These are phyloP conservation scores for Drosophila kepulauana DNA, from an alignment of 1,140 invertebrate genomes.

Conservation along the genomic window DNA sequence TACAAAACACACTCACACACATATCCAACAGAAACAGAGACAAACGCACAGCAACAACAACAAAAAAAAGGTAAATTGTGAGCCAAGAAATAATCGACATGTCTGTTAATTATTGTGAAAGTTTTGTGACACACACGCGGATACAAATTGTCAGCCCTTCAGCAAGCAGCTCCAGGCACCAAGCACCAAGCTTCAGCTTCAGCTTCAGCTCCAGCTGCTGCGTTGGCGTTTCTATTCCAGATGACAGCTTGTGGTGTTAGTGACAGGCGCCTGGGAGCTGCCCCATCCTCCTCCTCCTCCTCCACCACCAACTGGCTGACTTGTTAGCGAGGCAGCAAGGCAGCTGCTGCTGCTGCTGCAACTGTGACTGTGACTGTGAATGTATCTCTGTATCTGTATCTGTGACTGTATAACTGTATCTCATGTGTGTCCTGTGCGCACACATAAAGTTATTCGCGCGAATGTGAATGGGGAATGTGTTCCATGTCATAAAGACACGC, in stretches of 20 bases:
- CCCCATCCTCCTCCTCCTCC: background rate
- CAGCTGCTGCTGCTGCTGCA: slow-evolving; percentile 22
- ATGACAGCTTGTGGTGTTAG: slow-evolving; percentile 70
- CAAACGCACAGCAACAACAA: background rate
- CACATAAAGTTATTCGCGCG: slow-evolving; percentile 55
- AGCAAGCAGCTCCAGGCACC: slow-evolving; percentile 16
- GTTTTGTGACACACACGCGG: slow-evolving; percentile 59
- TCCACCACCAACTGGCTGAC: slow-evolving; percentile 36
- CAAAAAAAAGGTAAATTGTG: slow-evolving; percentile 75
- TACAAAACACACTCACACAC: background rate
- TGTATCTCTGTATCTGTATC: slow-evolving; percentile 38
- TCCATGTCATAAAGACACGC: slow-evolving; percentile 79
- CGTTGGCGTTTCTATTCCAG: slow-evolving; percentile 57
- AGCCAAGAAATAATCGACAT: slow-evolving; percentile 80
- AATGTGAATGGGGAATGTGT: slow-evolving; percentile 55
- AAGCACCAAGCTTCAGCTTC: background rate
- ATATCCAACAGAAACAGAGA: background rate
- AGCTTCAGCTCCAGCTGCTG: slow-evolving; percentile 44
- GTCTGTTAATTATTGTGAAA: slow-evolving; percentile 83
- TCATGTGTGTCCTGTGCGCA: slow-evolving; percentile 21
- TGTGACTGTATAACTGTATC: slow-evolving; percentile 26
- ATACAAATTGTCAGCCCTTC: slow-evolving; percentile 43
- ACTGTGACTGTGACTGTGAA: slow-evolving; percentile 22
- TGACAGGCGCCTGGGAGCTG: slow-evolving; percentile 41
- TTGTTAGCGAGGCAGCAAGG: slow-evolving; percentile 65